Base-by-base conservation (phyloP, 2,888 invertebrate species). In the Agrotis puta region DNA sequence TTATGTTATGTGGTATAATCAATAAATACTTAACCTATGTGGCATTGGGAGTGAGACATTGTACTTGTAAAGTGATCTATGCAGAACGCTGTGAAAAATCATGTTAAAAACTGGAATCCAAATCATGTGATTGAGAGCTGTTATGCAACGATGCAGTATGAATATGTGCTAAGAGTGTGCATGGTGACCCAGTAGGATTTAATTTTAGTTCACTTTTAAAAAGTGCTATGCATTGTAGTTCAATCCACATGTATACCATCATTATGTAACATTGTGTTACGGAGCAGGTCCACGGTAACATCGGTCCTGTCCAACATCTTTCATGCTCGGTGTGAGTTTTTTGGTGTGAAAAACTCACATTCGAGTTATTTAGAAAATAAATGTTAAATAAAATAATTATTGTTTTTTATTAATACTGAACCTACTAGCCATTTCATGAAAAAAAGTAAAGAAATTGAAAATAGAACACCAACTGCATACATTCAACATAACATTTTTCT, bases 61-160 rank as follows among this genome's bases (percentile, higher is more conserved):
- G 89, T 88, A 89, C 83, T 86, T 88, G 84, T 86, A 85, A 80
- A 74, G 64, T 87, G 86, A 88, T 84, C 83, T 83, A 80, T 74
- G 79, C 76, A 84, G 74, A 80, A 82, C 61, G 69, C 83, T 90
- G 86, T 88, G 85, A 89, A 83, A 74, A 84, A 86, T 88, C 83
- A 86, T 84, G 87, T 85, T 18, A 85, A 82, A 86, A 89, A 85
- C 88, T 89, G 91, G 89, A 91, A 88, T 90, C 85, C 88, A 86
- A 88, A 92, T 92, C 93, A 92, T 94, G 93, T 95, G 94, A 93
- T 92, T 88, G 83, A 89, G 74, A 89, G 86, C 87, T 91, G 91
- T 94, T 95, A 94, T 94, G 90, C 93, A 94, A 95, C 91, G 83
- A 83, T 86, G 85, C 89, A 88, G 87, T 79, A 87, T 85, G 88